A percentile compares a stretch with the other conserved stretches of the same genome.
Conservation (phyloP, 2,888 invertebrate species). For the Chironomus tentans region DNA sequence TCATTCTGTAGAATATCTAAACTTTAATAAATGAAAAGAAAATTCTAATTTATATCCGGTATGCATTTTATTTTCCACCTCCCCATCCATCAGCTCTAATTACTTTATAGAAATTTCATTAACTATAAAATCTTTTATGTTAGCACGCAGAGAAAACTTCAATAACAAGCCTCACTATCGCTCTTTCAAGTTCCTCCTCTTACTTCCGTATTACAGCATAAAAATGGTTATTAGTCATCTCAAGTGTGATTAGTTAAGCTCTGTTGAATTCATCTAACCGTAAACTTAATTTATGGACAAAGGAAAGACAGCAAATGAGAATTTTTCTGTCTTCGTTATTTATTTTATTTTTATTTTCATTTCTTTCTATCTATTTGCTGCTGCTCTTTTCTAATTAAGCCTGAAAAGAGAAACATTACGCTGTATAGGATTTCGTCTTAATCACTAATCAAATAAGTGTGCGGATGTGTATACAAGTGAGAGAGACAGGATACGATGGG, state of each 20-base stretch:
- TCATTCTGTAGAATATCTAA: no score
- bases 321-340: background rate
- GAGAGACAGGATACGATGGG: no score
- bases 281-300: background rate
- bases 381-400: background rate
- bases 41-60: no score
- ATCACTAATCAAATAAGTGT: background rate
- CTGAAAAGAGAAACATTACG: background rate
- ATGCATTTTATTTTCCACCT: no score
- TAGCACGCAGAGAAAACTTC: no score
- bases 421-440: background rate
- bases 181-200: background rate
- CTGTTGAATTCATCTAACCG: background rate
- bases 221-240: background rate
- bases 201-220: background rate
- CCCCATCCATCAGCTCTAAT: no score
- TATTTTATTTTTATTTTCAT: background rate
- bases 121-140: no score
- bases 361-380: background rate
- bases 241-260: background rate
- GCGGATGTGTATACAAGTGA: no score
- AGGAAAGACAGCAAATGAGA: background rate
- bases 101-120: no score
- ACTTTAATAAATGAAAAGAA: no score
- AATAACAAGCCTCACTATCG: no score